phyloP scores from a whole-genome alignment of 2,888 invertebrate genomes.

The Spilarctia lutea region DNA sequence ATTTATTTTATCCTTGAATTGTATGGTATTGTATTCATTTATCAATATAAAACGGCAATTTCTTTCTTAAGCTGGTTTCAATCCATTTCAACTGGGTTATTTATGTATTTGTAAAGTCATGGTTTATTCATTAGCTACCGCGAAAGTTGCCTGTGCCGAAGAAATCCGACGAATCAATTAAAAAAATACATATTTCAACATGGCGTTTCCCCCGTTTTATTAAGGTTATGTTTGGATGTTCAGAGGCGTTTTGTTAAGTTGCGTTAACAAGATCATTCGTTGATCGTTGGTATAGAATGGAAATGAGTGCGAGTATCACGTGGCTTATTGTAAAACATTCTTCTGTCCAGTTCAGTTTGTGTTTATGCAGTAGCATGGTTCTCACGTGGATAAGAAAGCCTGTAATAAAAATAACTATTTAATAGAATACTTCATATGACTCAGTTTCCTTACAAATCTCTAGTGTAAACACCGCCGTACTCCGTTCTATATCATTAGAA shows the following conservation, averaged over 20 bases:
- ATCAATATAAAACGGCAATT: not conserved
- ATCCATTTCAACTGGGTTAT: not conserved
- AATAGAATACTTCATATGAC: not conserved
- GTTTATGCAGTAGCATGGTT: no score
- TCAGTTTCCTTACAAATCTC: not conserved
- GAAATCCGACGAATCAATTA: not conserved
- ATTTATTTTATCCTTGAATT: no score
- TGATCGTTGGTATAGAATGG: not conserved
- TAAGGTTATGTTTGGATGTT: not conserved
- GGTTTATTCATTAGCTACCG: not conserved
- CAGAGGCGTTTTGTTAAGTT: not conserved
- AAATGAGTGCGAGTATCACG: no score
- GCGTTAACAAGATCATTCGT: not conserved
- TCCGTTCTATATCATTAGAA: not conserved
- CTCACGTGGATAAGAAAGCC: no score
- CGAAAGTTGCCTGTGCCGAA: not conserved
- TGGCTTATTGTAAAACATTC: no score
- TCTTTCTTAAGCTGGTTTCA: not conserved
- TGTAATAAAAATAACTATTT: no score
- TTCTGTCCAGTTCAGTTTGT: no score
- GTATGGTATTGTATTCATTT: not conserved
- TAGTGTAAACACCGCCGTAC: not conserved
- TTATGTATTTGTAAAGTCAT: constrained; percentile 2
- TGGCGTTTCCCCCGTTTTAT: not conserved
- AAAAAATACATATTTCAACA: not conserved